Evolutionary conservation across 2,888 invertebrate genomes (phyloP), one percentile per base, ranked within the genome.

Genomic region (Eupithecia tripunctaria): DNA sequence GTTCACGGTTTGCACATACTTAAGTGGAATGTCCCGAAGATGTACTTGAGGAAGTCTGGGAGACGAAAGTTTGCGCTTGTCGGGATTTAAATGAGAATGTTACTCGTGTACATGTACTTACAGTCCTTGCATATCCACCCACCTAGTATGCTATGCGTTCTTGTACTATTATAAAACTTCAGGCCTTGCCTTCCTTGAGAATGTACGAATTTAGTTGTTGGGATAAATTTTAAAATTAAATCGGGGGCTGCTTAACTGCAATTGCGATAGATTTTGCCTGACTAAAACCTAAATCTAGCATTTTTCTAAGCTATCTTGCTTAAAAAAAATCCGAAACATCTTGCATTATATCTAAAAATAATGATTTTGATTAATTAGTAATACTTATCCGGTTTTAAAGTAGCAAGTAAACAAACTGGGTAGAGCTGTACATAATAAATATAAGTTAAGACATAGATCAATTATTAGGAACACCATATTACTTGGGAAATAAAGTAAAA

Each of bases 1-100:
- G 62, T 69, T 72, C 69, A 68, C 67, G 73, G 71, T 59, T 60
- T 72, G 69, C 59, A 67, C 51, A 68, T 68, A 70, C 60, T 69
- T 64, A 68, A 62, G 67, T 66, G 67, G 43, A 68, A 74, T 67
- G 68, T 68, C 64, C 67, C 70, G 62, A 25, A 36, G 62, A 73
- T 70, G 59, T 29, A 59, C 68, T 68, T 25, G 14, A 36, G 29
- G 36, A 68, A 32, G 71, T 72, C 66, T 74, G 60, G 29, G 67
- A 62, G 60, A 74, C 36, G 65, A 27, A 36, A 63, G 63, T 62
- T 62, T 63, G 27, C 36, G 36, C 63, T 36, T n/a, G 63, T n/a
- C 63, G 36, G 63, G n/a, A n/a, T 63, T 63, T 21, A 25, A 47
- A 71, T 74, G 38, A 41, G 32, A 62, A 71, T 74, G 29, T 65